Base-by-base conservation (phyloP, 2,113 vertebrate genomes). In the Columba janthina region DNA sequence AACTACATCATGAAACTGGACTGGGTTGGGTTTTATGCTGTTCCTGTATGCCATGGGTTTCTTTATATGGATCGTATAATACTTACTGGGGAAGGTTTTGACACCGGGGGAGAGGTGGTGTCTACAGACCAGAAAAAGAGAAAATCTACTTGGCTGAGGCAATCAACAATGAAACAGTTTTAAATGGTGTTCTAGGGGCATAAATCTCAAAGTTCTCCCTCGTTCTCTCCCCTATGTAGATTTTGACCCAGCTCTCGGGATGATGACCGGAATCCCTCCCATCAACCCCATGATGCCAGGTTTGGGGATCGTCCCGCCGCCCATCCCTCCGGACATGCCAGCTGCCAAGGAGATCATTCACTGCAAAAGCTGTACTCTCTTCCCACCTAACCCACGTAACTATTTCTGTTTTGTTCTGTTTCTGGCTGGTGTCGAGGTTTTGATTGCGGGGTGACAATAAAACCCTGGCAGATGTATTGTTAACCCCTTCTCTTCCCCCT, bases 341-440 rank as follows among this genome's bases (percentile, higher is more conserved):
- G 97, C 99, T 15, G 96, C 98, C 32, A 99, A 99, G 96, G 99
- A 99, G 98, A 99, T 99, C 96, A 99, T 99, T 94, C 99, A 99
- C 97, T 99, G 99, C 98, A 99, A 99, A 96, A 99, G 97, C 98
- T 99, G 99, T 97, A 99, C 99, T 5, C 98, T 99, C 81, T 99
- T 99, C 90, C 99, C 99, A 13, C 98, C 99, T 16, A 99, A 99
- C 97, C 99, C 99, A 95, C 99, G 99, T 99, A 98, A 99, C 96
- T 90, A 3, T 22, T 40, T 25, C 16, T 40, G 22, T 78, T 88
- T 89, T 77, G 21, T 70, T 20, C 25, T 56, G 10, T 60, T 28
- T 58, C 46, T 71, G 1, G 9, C 61, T 62, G 70, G 36, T 40
- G 40, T 40, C 40, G 13, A 40, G 40, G 40, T 13, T 40, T 40